Evolutionary conservation across 2,888 invertebrate species (phyloP), one percentile per base, ranked within the genome.

Genomic region (Drosophila rubida): DNA sequence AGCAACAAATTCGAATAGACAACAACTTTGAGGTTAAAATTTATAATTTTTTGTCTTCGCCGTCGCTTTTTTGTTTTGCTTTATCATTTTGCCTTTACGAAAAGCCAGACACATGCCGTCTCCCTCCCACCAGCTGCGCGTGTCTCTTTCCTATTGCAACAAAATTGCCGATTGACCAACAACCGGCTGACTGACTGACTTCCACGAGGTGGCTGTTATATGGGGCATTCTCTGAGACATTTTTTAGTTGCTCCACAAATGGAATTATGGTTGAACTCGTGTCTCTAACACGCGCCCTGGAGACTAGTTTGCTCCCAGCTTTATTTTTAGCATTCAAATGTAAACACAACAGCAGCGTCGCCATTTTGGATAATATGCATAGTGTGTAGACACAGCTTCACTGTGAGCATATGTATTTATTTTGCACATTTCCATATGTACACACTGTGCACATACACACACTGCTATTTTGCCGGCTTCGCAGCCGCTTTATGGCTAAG

Each of bases 21-120:
- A 57, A 58, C 59, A 59, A 59, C 53, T 76, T 80, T 78, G 75
- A 80, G 83, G 80, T 78, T 80, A 80, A 65, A 72, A 75, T 57
- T 44, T 57, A 42, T 64, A 61, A 68, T 41, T 64, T 64, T 73
- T 51, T 62, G 48, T 48, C 55, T 61, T 67, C 16, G 50, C 42
- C 2, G 42, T 39, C 48, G 51, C n/a, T 49, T 32, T 59, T 53
- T 54, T 27, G 2, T 16, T 41, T 41, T 16, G 14, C 42, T 62
- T 49, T 41, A 27, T 42, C 27, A 14, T 59, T 32, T 32, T 32
- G 32, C 27, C 35, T 48, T 19, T 42, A 30, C 61, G 41, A 27
- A 13, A 53, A 41, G 32, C 42, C 32, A 42, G 59, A 46, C 50
- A 50, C 44, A 14, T 39, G 27, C 58, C 35, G 16, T 9, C 32